These are phyloP conservation scores for Cynocephalus volans DNA, from an alignment of 2,113 vertebrate species.

Conservation along the genomic window DNA sequence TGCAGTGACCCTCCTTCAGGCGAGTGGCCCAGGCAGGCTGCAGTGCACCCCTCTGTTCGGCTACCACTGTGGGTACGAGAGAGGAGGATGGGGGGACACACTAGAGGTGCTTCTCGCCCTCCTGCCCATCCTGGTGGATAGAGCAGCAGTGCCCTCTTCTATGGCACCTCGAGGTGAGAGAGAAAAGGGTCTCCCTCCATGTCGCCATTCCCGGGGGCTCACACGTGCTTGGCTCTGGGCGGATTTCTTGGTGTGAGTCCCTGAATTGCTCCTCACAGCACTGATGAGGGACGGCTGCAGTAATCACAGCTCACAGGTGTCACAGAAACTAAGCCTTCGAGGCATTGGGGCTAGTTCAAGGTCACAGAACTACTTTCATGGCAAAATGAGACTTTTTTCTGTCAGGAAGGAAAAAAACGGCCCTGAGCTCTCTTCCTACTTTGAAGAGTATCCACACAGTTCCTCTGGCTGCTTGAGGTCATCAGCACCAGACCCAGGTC, in stretches of 20 bases:
- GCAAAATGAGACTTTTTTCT: neutral
- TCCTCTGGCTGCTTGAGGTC: neutral
- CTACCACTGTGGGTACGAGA: neutral
- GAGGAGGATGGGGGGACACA: too few relatives aligned
- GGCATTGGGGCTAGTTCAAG: neutral
- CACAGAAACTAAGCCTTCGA: neutral
- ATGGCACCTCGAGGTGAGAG: neutral
- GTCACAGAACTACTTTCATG: neutral
- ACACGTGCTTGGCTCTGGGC: neutral
- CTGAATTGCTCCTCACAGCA: neutral
- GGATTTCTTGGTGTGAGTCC: neutral
- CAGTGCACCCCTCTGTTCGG: neutral
- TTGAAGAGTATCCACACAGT: neutral
- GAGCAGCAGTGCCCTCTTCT: neutral
- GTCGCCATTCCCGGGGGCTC: neutral
- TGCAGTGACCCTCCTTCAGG: neutral
- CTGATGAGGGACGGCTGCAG: neutral
- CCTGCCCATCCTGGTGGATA: too few relatives aligned
- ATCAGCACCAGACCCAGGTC: neutral
- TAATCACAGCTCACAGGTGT: rapidly evolving
- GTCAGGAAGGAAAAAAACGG: neutral
- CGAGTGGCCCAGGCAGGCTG: too few relatives aligned
- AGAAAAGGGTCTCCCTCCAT: neutral
- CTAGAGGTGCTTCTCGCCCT: neutral
- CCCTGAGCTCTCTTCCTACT: neutral